Conservation (phyloP, 1,140 invertebrate genomes). For the Macrotrachela quadricornifera region DNA sequence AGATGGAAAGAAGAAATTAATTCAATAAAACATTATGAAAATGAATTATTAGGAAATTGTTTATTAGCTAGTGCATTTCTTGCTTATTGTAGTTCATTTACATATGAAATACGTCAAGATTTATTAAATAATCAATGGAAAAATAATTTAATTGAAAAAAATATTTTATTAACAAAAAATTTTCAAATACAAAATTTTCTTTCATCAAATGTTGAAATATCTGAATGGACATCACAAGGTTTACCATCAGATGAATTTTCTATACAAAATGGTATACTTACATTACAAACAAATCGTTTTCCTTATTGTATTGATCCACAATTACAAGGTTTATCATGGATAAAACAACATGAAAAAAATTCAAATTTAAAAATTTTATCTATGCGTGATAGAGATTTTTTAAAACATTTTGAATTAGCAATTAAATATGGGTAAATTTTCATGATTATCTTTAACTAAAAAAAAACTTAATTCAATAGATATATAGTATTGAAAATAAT, state of each 20-base stretch:
- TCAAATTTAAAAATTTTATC: slow-evolving; percentile 22
- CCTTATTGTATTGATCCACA: slow-evolving; percentile 84
- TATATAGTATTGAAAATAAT: slow-evolving; percentile 25
- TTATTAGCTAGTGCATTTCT: no score
- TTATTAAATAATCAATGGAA: no score
- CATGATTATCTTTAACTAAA: slow-evolving; percentile 7
- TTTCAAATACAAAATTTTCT: no score
- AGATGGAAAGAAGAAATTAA: no score
- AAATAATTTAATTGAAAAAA: no score
- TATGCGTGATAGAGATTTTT: no score
- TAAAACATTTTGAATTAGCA: no score
- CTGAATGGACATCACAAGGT: not conserved
- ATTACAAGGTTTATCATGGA: slow-evolving; percentile 24
- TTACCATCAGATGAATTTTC: not conserved
- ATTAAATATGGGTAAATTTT: slow-evolving; percentile 19
- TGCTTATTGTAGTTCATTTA: no score
- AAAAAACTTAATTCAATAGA: slow-evolving; percentile 10
- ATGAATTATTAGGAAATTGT: no score
- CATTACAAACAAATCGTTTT: slow-evolving; percentile 77
- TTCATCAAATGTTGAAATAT: not conserved
- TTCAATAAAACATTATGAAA: no score
- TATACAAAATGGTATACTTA: not conserved
- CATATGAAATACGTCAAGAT: no score
- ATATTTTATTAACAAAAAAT: no score
- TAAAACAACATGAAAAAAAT: slow-evolving; percentile 29